A percentile compares a stretch with the other conserved stretches of the same genome.
phyloP scores from a whole-genome alignment of 2,113 vertebrate genomes.

The Henicopernis longicauda region DNA sequence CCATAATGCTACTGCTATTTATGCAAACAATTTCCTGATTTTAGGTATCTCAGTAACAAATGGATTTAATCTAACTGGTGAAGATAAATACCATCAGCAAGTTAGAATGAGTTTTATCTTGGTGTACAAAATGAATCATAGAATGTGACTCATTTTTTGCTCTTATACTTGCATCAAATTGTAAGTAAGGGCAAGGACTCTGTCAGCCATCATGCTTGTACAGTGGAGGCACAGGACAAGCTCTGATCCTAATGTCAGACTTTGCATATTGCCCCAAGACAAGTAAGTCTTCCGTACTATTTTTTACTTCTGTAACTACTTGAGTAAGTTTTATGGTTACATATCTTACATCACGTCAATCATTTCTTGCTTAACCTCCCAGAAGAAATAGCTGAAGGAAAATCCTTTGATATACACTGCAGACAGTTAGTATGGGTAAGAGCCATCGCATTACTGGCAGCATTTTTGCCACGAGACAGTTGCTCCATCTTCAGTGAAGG shows the following conservation, averaged over 20 bases:
- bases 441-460: rapidly evolving
- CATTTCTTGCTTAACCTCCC: background rate
- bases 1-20: background rate
- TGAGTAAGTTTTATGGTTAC: background rate
- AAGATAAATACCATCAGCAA: background rate
- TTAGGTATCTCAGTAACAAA: background rate
- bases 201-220: rapidly evolving
- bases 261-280: background rate
- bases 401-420: rapidly evolving
- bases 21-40: background rate
- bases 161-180: background rate
- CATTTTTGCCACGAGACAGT: background rate
- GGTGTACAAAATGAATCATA: background rate
- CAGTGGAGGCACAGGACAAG: rapidly evolving
- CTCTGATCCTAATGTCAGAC: background rate
- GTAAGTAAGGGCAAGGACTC: background rate
- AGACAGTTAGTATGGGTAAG: rapidly evolving
- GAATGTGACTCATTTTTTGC: background rate
- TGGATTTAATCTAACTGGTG: background rate
- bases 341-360: background rate
- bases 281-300: background rate
- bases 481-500: background rate
- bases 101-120: background rate
- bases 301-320: background rate
- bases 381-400: background rate